Evolutionary conservation across 2,888 invertebrate genomes (phyloP).

Genomic region (Cephus pulcher): DNA sequence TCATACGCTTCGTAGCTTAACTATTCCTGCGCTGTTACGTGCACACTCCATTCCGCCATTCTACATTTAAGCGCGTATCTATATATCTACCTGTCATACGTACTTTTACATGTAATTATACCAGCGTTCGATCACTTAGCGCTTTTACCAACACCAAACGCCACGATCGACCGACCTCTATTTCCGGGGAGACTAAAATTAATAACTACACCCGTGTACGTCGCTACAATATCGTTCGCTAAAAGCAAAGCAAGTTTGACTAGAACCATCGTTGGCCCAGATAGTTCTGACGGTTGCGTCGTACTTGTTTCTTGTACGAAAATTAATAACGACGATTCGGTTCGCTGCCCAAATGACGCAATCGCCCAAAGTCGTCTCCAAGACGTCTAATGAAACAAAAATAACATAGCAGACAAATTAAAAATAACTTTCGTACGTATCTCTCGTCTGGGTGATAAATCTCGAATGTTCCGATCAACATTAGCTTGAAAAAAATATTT

Average conservation of each 20-base stretch:
- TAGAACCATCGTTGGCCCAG: no score
- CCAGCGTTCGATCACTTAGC: constrained; percentile 20
- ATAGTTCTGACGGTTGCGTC: no score
- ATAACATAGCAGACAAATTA: neutral
- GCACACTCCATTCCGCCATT: neutral
- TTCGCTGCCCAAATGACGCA: neutral
- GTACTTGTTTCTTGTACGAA: no score
- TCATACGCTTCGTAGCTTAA: neutral
- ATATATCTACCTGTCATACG: neutral
- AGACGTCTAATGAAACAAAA: neutral
- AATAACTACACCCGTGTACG: no score
- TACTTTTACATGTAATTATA: constrained; percentile 4
- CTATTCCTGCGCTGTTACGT: neutral
- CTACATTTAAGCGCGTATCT: neutral
- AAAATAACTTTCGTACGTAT: neutral
- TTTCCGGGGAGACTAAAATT: neutral
- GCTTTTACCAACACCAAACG: constrained; percentile 11
- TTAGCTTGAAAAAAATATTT: neutral
- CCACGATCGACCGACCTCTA: neutral
- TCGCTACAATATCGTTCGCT: no score
- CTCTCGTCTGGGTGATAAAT: neutral
- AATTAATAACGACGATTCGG: neutral
- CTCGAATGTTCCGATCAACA: neutral
- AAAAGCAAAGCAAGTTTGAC: no score
- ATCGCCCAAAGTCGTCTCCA: neutral